Base-by-base conservation (phyloP, 2,888 invertebrate genomes). In the Ariolimax columbianus region DNA sequence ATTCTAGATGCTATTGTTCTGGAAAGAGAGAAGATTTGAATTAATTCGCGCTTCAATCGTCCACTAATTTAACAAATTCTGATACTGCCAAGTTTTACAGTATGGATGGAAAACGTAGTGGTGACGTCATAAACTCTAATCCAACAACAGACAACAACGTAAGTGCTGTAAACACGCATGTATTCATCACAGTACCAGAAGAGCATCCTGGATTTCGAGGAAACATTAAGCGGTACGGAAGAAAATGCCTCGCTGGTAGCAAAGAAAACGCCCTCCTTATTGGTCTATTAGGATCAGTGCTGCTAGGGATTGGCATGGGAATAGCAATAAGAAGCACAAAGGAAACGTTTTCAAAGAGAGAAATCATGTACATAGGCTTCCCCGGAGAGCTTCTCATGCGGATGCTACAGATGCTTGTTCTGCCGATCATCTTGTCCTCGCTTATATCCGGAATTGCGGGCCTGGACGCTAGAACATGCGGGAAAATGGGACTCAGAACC, bases 391-490 rank as follows among this genome's bases (percentile, higher is more conserved):
- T 99, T 89, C 98, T 99, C 94, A 96, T 99, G 92, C 96, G 98
- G 94, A 98, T 98, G 98, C 95, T 99, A 84, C 98, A 98, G 95
- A 97, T 97, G 91, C 96, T 99, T 89, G 99, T 99, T 92, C 96
- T 99, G 72, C 99, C 99, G 1, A 95, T 99, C 91, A 95, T 99
- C 91, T 96, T 93, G 59, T 92, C 94, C 77, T 94, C 93, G 84
- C 96, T 99, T 84, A 97, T 98, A 85, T 97, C 97, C 36, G 98
- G 98, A 75, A 97, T 98, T 89, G 98, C 98, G 51, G 97, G 97
- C 0, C 95, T 98, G 93, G 98, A 99, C 95, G 95, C 98, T 86
- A 97, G 97, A 92, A 96, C 98, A 93, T 98, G 98, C 91, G 97
- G 97, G 91, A 97, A 96, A 95, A 98, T 97, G 92, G 97, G 97